Evolutionary conservation across 2,113 vertebrate genomes (phyloP).

Genomic region (Eulemur macaco): DNA sequence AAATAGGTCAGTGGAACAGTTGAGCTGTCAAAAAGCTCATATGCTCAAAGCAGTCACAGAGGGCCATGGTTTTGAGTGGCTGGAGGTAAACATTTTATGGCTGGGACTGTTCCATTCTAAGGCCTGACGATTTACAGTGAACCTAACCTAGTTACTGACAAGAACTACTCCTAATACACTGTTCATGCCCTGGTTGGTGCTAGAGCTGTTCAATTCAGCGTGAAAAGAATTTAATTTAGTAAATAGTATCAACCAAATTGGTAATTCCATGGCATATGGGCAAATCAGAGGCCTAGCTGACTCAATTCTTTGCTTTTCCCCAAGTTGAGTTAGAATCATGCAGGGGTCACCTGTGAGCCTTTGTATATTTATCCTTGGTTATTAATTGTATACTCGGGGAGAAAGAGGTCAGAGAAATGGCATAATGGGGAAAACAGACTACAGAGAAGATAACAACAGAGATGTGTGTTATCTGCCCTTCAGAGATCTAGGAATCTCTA

Average conservation of each 20-base stretch:
- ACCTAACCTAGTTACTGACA: constrained; percentile 22
- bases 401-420: background rate
- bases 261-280: background rate
- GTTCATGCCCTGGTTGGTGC: background rate
- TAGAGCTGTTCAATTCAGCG: background rate
- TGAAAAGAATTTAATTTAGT: constrained; percentile 56
- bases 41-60: background rate
- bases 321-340: background rate
- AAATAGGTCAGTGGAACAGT: constrained; percentile 61
- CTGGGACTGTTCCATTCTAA: background rate
- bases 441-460: background rate
- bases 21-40: background rate
- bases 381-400: background rate
- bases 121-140: constrained; percentile 9
- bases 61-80: background rate
- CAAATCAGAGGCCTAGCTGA: background rate
- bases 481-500: background rate
- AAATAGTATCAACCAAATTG: constrained; percentile 18
- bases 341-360: background rate
- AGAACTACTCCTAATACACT: constrained; percentile 18
- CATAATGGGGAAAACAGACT: background rate
- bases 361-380: background rate
- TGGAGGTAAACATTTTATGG: constrained; percentile 9
- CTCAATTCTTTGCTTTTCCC: background rate
- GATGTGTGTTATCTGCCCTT: background rate